Evolutionary conservation across 2,113 vertebrate species (phyloP).

Genomic region (Podilymbus podiceps): DNA sequence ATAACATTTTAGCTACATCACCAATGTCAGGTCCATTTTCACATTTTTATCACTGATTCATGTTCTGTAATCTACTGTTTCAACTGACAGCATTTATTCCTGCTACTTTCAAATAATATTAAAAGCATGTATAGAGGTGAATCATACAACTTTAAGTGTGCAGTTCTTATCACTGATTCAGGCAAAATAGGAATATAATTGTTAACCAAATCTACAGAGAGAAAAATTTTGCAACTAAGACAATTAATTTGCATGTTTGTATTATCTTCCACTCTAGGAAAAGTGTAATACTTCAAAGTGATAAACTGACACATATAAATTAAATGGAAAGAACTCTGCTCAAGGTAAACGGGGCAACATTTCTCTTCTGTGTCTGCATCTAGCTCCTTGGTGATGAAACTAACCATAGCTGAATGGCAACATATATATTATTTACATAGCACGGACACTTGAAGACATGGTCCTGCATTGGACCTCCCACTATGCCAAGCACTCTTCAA

Average conservation of each 20-base stretch:
- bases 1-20: conserved; percentile 13
- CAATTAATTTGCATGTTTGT: neutral
- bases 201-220: neutral
- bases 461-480: neutral
- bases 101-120: neutral
- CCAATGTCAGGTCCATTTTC: conserved; percentile 36
- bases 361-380: neutral
- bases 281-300: neutral
- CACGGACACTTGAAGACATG: neutral
- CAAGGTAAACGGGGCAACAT: neutral
- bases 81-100: conserved; percentile 4
- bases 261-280: neutral
- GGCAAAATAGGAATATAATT: neutral
- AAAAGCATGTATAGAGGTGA: neutral
- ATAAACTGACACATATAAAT: neutral
- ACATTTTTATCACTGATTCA: conserved; percentile 40
- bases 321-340: neutral
- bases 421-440: neutral
- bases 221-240: neutral
- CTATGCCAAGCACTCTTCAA: neutral
- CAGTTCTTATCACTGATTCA: neutral
- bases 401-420: neutral
- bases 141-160: neutral
- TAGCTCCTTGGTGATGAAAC: neutral
- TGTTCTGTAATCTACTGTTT: neutral